Base-by-base conservation (phyloP, 1,140 invertebrate genomes). In the Drosophila bocqueti region DNA sequence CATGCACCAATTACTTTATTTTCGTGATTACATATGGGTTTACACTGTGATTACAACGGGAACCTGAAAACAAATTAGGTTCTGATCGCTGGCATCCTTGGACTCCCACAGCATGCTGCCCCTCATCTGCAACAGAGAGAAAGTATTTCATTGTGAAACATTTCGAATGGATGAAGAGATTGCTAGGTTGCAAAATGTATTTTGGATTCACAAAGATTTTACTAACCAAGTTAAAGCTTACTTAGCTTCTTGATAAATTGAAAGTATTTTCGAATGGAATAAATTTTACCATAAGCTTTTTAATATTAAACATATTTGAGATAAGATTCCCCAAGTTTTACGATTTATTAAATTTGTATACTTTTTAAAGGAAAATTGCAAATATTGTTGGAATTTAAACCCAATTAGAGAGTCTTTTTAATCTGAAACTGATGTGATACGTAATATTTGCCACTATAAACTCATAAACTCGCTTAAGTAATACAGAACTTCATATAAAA, bases 1-100 rank as follows among this genome's bases (percentile, higher is more conserved):
- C 80, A 83, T 87, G 84, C 84, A 89, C 84, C 84, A 87, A 87
- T 83, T 89, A 87, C 66, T 87, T 87, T 87, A 89, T 89, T 89
- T 87, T 81, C 50, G 45, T 68, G 62, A 71, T 79, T 80, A 31
- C 77, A 49, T 50, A 52, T 55, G 34, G 38, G 38, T 72, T 89
- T 73, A 91, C 42, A 60, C 29, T 54, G 79, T 89, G 67, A 92
- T 86, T 71, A 74, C 26, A 73, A 92, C 75, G 52, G 91, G 91
- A 54, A 92, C 85, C 72, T 90, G 80, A 64, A 92, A 92, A 36
- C 91, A 92, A 45, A 92, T 91, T 61, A 92, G 82, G 79, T 86
- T 86, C 54, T 64, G 43, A 31, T 86, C 68, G n/a, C 63, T 73
- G 34, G 68, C 77, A 67, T 90, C 74, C 54, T 79, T 85, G 29